Conservation (phyloP, 2,888 invertebrate genomes). For the Spicauda simplicius region DNA sequence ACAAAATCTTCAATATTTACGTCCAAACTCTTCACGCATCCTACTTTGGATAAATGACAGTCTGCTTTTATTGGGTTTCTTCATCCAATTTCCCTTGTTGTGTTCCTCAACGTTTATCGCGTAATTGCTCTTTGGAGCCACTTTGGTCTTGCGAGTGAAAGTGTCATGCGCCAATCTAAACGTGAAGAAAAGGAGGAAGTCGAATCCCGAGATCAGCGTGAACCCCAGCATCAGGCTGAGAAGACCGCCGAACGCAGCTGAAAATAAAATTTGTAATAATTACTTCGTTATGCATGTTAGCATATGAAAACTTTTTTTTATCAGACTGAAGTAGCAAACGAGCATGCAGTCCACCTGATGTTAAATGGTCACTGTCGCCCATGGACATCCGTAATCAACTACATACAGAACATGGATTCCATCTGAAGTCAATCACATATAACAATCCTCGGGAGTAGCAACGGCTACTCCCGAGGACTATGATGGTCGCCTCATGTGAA, state of each 20-base stretch:
- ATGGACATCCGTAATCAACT: too few relatives aligned
- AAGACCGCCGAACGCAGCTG: constrained; percentile 89
- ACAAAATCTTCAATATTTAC: constrained; percentile 5
- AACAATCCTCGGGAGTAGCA: too few relatives aligned
- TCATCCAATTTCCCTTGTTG: constrained; percentile 8
- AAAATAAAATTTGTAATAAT: constrained; percentile 49
- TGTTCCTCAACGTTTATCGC: constrained; percentile 5
- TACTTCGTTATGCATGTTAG: background rate
- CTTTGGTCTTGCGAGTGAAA: background rate
- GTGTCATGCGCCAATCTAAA: constrained; percentile 78
- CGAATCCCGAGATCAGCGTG: constrained; percentile 88
- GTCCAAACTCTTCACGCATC: background rate
- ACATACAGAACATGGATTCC: too few relatives aligned
- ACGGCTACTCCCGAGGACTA: too few relatives aligned
- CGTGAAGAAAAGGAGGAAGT: constrained; percentile 86
- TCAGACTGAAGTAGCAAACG: too few relatives aligned
- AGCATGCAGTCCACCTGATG: too few relatives aligned
- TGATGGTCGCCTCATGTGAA: too few relatives aligned
- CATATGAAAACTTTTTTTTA: too few relatives aligned
- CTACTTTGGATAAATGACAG: background rate
- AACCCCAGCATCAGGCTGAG: constrained; percentile 89
- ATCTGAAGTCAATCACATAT: too few relatives aligned
- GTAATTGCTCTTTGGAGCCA: constrained; percentile 1
- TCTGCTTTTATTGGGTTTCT: background rate
- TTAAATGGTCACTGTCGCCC: too few relatives aligned